Base-by-base conservation (phyloP, 2,888 invertebrate species). In the Luffia ferchaultella region DNA sequence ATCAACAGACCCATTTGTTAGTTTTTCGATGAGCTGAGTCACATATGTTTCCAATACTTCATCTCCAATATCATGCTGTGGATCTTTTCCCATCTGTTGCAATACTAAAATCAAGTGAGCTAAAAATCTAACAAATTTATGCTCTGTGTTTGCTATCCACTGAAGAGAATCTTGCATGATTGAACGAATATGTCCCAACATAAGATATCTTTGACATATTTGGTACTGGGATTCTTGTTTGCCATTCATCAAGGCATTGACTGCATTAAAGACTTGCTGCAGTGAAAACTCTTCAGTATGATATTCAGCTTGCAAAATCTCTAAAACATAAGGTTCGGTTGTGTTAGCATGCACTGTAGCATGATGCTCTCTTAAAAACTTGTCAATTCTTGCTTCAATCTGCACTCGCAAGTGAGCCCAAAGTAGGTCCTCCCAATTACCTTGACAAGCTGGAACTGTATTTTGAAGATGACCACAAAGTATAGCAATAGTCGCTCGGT, bases 371-470 rank as follows among this genome's bases (percentile, higher is more conserved):
- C 68, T 71, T 45, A 85, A 59, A 55, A 80, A 80, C 60, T 67
- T 89, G 66, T 97, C 97, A 0, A 96, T 95, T 56, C 91, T 86
- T 15, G 91, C 88, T 67, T 97, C 96, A 53, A 96, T 90, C 67
- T 94, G 88, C 0, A 90, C 88, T 63, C 89, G 89, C 56, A 95
- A 82, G 68, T 95, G 91, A 1, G 95, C 93, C 97, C 97, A 98
- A 19, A 97, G 76, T 54, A 91, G 80, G 70, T 98, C 97, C 62
- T 93, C 90, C 97, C 97, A 98, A 19, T 88, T 89, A n/a, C 85
- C 82, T 59, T 88, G 78, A 54, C 94, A 91, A 12, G 91, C 89
- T 0, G 90, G 86, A 42, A 96, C 71, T n/a, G 96, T 70, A 3
- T 92, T 88, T 20, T 88, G 82, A 42, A 97, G 73, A 68, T 96